Conservation (phyloP, 1,140 invertebrate species). For the Lordiphosa clarofinis region DNA sequence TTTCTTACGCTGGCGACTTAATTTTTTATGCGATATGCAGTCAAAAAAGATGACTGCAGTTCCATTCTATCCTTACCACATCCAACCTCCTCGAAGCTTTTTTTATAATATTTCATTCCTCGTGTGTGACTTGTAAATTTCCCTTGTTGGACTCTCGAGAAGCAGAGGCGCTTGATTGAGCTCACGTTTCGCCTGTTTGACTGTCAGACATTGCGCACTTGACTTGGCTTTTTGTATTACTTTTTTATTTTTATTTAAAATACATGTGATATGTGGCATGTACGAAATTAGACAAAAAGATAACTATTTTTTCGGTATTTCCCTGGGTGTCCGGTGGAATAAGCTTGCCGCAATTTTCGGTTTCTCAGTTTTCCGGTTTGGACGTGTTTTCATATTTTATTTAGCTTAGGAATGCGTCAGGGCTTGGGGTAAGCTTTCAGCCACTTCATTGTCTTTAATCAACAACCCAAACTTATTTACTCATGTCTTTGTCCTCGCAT, state of each 20-base stretch:
- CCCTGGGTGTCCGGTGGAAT: constrained; percentile 29
- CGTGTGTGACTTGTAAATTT: constrained; percentile 70
- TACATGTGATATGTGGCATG: constrained; percentile 34
- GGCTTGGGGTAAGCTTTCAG: constrained; percentile 25
- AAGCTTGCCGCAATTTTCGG: constrained; percentile 52
- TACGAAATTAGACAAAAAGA: constrained; percentile 55
- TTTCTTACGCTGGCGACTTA: constrained; percentile 58
- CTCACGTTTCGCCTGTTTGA: constrained; percentile 57
- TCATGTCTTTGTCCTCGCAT: constrained; percentile 9
- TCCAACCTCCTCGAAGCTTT: constrained; percentile 21
- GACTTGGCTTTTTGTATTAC: constrained; percentile 31
- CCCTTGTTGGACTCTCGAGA: constrained; percentile 52
- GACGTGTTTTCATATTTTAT: constrained; percentile 47
- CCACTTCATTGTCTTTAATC: constrained; percentile 57
- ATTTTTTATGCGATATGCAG: constrained; percentile 65
- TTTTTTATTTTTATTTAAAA: constrained; percentile 34
- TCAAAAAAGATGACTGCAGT: constrained; percentile 6
- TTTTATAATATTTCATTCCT: constrained; percentile 28
- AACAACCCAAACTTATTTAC: constrained; percentile 23
- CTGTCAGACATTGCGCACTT: constrained; percentile 39
- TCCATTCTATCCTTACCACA: constrained; percentile 32
- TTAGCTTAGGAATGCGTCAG: constrained; percentile 29
- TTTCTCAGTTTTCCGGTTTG: constrained; percentile 12
- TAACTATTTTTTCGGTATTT: constrained; percentile 37
- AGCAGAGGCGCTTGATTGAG: constrained; percentile 68